These are phyloP conservation scores for Cygnus atratus DNA, from an alignment of 2,113 vertebrate genomes.

Conservation along the genomic window DNA sequence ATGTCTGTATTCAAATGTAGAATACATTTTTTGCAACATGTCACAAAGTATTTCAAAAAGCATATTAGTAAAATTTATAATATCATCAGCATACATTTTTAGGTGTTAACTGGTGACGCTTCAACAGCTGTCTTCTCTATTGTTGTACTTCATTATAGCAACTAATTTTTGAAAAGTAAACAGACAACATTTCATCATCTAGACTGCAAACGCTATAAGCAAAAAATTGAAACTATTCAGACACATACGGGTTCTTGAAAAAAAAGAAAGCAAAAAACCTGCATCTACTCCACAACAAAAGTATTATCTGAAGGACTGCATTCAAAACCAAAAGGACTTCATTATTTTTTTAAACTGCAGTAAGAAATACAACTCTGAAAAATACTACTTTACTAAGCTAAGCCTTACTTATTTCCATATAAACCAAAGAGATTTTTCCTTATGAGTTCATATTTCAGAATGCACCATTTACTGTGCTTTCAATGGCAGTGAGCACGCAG, in stretches of 20 bases:
- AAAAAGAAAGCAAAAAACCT: neutral
- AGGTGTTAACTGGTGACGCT: neutral
- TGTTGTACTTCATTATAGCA: neutral
- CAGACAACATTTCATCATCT: neutral
- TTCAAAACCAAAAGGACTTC: neutral
- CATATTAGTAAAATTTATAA: neutral
- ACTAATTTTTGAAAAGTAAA: neutral
- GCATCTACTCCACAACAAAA: neutral
- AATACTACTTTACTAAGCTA: neutral
- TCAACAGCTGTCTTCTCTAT: neutral
- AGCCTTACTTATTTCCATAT: neutral
- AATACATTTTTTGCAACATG: neutral
- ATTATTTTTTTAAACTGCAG: neutral
- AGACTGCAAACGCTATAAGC: neutral
- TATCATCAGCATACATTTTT: neutral
- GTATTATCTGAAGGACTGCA: neutral
- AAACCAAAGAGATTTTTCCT: neutral
- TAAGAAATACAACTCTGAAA: neutral
- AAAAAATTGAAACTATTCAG: neutral
- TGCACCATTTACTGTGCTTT: neutral
- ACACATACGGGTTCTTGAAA: neutral
- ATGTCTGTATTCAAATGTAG: neutral
- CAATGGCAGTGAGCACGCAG: neutral
- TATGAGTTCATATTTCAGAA: neutral
- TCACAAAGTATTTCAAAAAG: neutral